A percentile compares a stretch with the other conserved stretches of the same genome.
These are phyloP conservation scores for Ursus arctos DNA, from an alignment of 2,113 vertebrate species.

Conservation along the genomic window DNA sequence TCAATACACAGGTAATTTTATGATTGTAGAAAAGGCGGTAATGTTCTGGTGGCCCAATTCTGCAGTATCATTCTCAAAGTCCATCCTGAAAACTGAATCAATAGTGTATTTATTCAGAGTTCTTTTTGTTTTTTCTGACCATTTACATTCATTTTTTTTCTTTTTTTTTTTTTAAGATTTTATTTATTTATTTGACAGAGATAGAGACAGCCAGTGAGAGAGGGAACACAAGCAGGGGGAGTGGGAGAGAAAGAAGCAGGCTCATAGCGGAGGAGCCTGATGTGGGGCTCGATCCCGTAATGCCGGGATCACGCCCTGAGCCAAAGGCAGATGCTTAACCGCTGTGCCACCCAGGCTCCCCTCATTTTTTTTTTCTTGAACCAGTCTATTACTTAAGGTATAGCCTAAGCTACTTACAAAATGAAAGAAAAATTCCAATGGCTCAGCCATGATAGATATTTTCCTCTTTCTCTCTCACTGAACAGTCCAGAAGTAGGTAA, in stretches of 20 bases:
- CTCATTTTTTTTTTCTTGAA: neutral
- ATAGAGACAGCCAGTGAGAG: too few species aligned
- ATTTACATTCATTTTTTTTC: neutral
- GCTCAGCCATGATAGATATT: neutral
- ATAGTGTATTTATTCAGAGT: neutral
- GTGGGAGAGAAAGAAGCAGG: too few species aligned
- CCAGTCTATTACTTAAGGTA: neutral
- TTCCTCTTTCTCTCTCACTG: neutral
- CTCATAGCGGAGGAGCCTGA: too few species aligned
- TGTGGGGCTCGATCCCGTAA: too few species aligned
- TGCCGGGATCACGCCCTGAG: too few species aligned
- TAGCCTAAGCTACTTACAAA: neutral
- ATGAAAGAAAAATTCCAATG: neutral
- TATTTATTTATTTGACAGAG: too few species aligned
- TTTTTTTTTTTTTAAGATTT: neutral
- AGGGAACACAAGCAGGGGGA: too few species aligned
- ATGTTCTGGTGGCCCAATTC: neutral
- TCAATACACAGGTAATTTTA: neutral
- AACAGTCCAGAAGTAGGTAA: neutral
- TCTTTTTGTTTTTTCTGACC: neutral
- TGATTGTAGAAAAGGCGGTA: neutral
- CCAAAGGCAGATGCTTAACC: too few species aligned
- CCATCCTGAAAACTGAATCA: neutral
- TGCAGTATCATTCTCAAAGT: neutral
- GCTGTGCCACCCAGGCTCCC: too few species aligned